phyloP scores from a whole-genome alignment of 2,888 invertebrate genomes.

The Thereva nobilitata region DNA sequence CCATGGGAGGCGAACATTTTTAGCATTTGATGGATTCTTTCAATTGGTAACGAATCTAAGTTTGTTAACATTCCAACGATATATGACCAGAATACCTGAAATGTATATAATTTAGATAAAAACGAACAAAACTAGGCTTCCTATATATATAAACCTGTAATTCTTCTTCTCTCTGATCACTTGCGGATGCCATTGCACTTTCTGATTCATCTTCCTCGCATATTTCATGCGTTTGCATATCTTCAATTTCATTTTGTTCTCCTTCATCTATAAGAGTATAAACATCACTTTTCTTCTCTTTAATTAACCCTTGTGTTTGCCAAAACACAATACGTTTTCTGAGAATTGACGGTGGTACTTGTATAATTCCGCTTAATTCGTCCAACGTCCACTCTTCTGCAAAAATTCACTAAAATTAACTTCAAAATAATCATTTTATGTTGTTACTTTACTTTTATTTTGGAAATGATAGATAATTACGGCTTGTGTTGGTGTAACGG shows the following conservation, averaged over 20 bases:
- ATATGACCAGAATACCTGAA: constrained; percentile 84
- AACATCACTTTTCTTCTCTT: constrained; percentile 74
- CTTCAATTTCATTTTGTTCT: constrained; percentile 62
- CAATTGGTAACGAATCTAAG: constrained; percentile 86
- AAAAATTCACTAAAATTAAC: constrained; percentile 26
- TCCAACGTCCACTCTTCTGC: constrained; percentile 82
- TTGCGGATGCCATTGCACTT: constrained; percentile 92
- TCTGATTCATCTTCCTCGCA: constrained; percentile 90
- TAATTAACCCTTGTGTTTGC: constrained; percentile 89
- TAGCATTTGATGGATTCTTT: constrained; percentile 93
- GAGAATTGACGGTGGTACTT: constrained; percentile 83
- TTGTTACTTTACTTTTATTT: constrained; percentile 66
- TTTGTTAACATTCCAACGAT: constrained; percentile 97
- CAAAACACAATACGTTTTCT: constrained; percentile 89
- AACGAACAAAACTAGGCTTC: neutral
- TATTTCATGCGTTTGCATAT: constrained; percentile 64
- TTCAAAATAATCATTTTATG: neutral
- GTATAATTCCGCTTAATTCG: constrained; percentile 81
- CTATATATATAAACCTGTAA: constrained; percentile 70
- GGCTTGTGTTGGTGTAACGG: constrained; percentile 91
- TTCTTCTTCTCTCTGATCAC: constrained; percentile 92
- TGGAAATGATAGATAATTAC: constrained; percentile 93
- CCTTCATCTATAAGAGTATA: constrained; percentile 74
- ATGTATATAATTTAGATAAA: neutral
- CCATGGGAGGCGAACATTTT: constrained; percentile 96